phyloP scores from a whole-genome alignment of 2,113 vertebrate genomes.

The Acrocephalus arundinaceus region DNA sequence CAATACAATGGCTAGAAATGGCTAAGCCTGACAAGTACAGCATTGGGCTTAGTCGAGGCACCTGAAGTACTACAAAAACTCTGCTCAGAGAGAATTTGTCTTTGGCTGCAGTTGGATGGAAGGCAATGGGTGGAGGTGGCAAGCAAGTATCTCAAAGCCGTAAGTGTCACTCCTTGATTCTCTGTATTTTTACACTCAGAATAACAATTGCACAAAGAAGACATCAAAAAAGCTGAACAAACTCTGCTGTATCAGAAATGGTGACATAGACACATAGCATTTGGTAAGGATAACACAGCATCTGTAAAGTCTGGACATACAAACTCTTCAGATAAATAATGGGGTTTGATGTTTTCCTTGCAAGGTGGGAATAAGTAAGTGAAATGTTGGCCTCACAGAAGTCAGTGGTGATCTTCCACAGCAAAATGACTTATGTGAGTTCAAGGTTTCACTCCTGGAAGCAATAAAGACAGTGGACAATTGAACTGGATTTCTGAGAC shows the following conservation, averaged over 20 bases:
- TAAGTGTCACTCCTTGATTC: slow-evolving; percentile 14
- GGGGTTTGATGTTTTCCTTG: not conserved
- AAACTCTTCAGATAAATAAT: not conserved
- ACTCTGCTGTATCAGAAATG: not conserved
- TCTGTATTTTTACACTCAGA: slow-evolving; percentile 32
- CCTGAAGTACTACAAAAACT: not conserved
- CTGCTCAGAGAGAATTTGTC: not conserved
- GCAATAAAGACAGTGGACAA: not conserved
- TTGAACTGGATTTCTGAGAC: not conserved
- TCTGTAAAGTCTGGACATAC: not conserved
- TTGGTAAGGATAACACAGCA: not conserved
- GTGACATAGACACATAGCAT: not conserved
- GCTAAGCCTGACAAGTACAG: not conserved
- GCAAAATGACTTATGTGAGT: not conserved
- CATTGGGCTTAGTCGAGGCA: not conserved
- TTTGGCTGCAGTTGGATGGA: not conserved
- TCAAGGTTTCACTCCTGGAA: not conserved
- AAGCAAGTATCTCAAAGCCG: slow-evolving; percentile 1
- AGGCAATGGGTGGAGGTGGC: not conserved
- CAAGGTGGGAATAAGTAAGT: not conserved
- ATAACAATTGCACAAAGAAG: not conserved
- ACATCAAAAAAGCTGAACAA: not conserved
- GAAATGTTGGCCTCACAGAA: not conserved
- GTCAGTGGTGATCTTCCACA: not conserved
- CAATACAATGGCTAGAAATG: slow-evolving; percentile 28